Base-by-base conservation (phyloP, 1,140 invertebrate species). In the Hyphantria cunea region DNA sequence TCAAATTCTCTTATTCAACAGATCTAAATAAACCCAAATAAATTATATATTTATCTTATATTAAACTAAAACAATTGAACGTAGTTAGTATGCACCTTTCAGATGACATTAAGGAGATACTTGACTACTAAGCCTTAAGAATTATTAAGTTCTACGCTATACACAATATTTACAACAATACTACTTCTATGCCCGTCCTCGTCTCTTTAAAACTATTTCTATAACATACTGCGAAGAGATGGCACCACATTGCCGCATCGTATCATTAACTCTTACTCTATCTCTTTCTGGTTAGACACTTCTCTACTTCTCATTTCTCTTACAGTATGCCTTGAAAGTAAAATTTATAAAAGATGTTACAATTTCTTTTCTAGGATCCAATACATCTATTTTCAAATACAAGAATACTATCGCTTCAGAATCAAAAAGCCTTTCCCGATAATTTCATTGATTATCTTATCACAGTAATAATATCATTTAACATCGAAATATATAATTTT, bases 381-480 rank as follows among this genome's bases (percentile, higher is more conserved):
- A 25, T 3, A 25, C 17, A 3, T 25, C 5, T 25, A 25, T 5
- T 51, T 44, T 50, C 56, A 50, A 51, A 14, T 42, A 59, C 34
- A 47, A 44, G 33, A 58, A 48, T 32, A 55, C 53, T 55, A 33
- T 32, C 32, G 42, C 42, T 55, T 58, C 48, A 12, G 15, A 58
- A 39, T 42, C 25, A 37, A 47, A 44, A 60, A 50, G 56, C 48
- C 48, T 42, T 12, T 51, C 32, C 42, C 17, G 37, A 60, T 60
- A 60, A 60, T 60, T 60, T 51, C 13, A 48, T 42, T 33, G 48
- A 60, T 44, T 60, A 12, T 60, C 55, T 70, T 79, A 79, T 79
- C 76, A 82, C 79, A 82, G 76, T 76, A 70, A 50, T 47, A 68
- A 65, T 65, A 61, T 60, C 55, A 49, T 49, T 10, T 39, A 42